phyloP scores from a whole-genome alignment of 37 sponge, comb jelly and placozoan genomes.

The Cliona cf. orientalis region DNA sequence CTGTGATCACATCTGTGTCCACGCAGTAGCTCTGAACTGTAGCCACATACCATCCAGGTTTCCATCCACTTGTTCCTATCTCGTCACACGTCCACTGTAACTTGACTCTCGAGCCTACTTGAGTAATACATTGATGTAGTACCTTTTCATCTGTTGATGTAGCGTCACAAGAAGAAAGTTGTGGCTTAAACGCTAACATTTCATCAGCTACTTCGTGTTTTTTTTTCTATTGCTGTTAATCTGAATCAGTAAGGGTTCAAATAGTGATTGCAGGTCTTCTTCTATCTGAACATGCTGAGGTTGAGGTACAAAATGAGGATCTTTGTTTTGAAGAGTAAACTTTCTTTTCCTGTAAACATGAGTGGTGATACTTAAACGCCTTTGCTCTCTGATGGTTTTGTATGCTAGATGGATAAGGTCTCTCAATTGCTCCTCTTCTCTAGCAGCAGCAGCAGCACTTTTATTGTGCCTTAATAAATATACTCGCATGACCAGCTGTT shows the following conservation, averaged over 20 bases:
- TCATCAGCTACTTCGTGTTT: no score
- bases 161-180: no score
- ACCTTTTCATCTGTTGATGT: no score
- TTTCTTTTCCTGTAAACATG: background rate
- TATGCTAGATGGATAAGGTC: background rate
- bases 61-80: background rate
- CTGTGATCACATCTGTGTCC: background rate
- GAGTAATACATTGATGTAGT: background rate
- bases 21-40: background rate
- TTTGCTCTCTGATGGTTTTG: background rate
- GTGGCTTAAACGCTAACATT: no score
- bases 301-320: background rate
- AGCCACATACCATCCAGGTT: constrained; percentile 9
- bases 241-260: background rate
- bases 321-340: background rate
- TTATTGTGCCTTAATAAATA: background rate
- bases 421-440: background rate
- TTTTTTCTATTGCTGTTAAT: background rate
- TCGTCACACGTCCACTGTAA: constrained; percentile 3
- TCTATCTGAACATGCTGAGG: background rate
- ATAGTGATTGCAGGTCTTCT: background rate
- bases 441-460: background rate
- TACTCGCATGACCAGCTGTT: background rate
- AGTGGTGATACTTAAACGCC: background rate
- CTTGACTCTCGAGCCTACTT: background rate